Evolutionary conservation across 2,113 vertebrate genomes (phyloP), one percentile per base, ranked within the genome.

Genomic region (Salminus brasiliensis): DNA sequence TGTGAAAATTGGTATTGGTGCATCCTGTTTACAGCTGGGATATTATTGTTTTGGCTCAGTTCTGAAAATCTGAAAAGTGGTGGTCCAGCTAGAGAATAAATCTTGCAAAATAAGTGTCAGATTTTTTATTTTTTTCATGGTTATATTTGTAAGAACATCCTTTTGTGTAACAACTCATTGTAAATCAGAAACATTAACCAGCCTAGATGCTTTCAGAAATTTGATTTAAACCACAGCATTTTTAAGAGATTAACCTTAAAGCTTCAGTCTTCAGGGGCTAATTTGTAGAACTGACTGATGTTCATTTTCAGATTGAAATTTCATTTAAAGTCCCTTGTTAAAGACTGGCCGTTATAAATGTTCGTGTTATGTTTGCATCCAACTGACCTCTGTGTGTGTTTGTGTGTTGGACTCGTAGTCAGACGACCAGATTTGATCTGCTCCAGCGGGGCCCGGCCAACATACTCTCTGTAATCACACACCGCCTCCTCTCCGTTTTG

Each of bases 51-150:
- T 72, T 88, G 85, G 87, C 79, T 90, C 62, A 52, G 29, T 32
- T 12, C 45, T 43, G 76, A 6, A 79, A 82, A 62, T 2, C 43
- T 45, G n/a, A n/a, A n/a, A n/a, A n/a, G n/a, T 45, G 43, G 12
- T 83, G 78, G 84, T 47, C 88, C 87, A 92, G 88, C 78, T 88
- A 92, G 93, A 90, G 92, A 88, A 85, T 45, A 11, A 15, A 13
- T 1, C 39, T 43, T 1, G 39, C 39, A 43, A 43, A 43, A 43
- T 43, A 43, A 43, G 39, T 6, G n/a, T n/a, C n/a, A n/a, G n/a
- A 10, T 5, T 41, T 90, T 93, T 94, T 93, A 93, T 93, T 96
- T 92, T 90, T 94, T 95, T 92, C 80, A 79, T 89, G 84, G 36
- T 92, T 93, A 93, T 92, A 93, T 92, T 93, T 92, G 84, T 81